These are phyloP conservation scores for Argyra leucocephala DNA, from an alignment of 2,888 invertebrate species.

Conservation along the genomic window DNA sequence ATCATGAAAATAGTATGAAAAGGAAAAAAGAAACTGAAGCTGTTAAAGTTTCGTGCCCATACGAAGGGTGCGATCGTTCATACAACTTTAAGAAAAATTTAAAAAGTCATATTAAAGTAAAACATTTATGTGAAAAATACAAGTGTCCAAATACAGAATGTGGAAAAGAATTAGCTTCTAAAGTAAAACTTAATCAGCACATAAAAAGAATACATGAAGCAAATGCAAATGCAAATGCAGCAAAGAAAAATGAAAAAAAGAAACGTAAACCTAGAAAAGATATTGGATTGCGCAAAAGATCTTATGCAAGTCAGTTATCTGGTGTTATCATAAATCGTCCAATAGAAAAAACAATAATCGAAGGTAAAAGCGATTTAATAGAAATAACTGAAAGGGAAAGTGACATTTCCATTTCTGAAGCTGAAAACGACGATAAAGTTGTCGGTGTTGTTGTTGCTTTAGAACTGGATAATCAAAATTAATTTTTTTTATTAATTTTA, in stretches of 20 bases:
- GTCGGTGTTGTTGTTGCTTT: not conserved
- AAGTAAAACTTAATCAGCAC: slow-evolving; percentile 14
- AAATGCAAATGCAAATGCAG: slow-evolving; percentile 12
- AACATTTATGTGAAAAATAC: slow-evolving; percentile 46
- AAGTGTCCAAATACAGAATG: slow-evolving; percentile 41
- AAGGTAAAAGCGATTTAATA: slow-evolving; percentile 26
- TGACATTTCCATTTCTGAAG: not conserved
- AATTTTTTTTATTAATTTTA: not conserved
- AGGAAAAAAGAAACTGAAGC: slow-evolving; percentile 21
- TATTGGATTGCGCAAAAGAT: slow-evolving; percentile 31
- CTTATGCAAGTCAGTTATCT: slow-evolving; percentile 20
- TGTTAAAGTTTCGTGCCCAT: slow-evolving; percentile 33
- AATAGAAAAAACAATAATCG: slow-evolving; percentile 29
- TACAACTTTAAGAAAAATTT: slow-evolving; percentile 51
- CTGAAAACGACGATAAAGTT: not conserved
- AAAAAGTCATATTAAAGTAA: slow-evolving; percentile 46
- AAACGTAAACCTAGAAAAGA: slow-evolving; percentile 34
- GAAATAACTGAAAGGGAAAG: not conserved
- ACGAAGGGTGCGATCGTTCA: slow-evolving; percentile 39
- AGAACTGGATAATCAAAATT: not conserved
- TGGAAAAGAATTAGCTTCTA: slow-evolving; percentile 15
- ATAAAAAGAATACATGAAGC: slow-evolving; percentile 14
- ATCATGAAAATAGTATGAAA: slow-evolving; percentile 30
- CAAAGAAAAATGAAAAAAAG: not conserved
- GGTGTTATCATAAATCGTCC: slow-evolving; percentile 26